Percentiles rank a stretch among this genome's conserved stretches.
These are phyloP conservation scores for Isichthys henryi DNA, from an alignment of 2,113 vertebrate genomes.

Conservation along the genomic window DNA sequence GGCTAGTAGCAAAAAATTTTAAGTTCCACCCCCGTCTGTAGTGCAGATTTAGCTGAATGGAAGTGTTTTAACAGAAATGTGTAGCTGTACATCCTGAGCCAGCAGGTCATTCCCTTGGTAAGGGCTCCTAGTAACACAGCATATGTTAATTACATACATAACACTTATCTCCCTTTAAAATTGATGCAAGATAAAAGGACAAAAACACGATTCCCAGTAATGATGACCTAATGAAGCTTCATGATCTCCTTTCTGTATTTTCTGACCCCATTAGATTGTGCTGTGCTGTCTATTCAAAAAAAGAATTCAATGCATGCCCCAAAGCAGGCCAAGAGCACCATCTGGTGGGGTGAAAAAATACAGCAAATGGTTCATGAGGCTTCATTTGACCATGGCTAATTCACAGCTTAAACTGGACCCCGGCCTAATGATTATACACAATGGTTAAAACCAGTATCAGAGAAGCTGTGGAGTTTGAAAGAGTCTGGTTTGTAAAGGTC, in stretches of 20 bases:
- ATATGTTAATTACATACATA: not conserved
- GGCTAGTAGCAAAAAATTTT: not conserved
- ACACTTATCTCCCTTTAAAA: not conserved
- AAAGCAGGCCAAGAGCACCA: not conserved
- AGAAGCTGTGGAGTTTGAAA: not conserved
- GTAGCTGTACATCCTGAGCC: not conserved
- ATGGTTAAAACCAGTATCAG: not conserved
- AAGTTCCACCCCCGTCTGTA: not conserved
- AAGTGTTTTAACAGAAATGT: not conserved
- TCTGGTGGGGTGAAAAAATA: not conserved
- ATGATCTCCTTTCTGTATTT: not conserved
- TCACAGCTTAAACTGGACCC: not conserved
- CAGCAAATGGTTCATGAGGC: not conserved
- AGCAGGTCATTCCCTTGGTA: not conserved
- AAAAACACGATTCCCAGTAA: no score
- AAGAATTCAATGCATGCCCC: not conserved
- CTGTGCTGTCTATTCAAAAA: not conserved
- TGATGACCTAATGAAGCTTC: no score
- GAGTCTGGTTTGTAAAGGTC: not conserved
- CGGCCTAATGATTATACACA: not conserved
- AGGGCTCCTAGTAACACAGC: not conserved
- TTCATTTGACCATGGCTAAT: not conserved
- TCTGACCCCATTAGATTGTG: not conserved
- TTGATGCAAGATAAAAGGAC: no score
- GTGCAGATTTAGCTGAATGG: not conserved